Evolutionary conservation across 2,888 invertebrate species (phyloP).

Genomic region (Limnephilus lunatus): DNA sequence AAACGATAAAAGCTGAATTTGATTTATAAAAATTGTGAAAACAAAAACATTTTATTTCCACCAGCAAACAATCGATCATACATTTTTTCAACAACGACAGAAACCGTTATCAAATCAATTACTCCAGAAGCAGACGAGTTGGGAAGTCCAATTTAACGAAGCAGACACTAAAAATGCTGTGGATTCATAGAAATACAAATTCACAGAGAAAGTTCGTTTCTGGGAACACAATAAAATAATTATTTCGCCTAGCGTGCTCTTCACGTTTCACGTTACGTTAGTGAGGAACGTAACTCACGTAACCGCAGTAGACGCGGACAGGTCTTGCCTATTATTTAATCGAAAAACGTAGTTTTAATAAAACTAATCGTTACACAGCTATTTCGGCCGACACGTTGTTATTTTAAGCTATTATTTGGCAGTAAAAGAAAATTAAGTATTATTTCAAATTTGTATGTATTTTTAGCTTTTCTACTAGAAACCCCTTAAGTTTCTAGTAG

Average conservation of each 20-base stretch:
- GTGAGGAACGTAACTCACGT: slow-evolving; percentile 22
- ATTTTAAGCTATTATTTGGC: background rate
- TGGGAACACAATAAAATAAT: slow-evolving; percentile 18
- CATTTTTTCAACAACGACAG: background rate
- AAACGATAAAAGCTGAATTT: background rate
- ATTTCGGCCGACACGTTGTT: background rate
- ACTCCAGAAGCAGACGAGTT: background rate
- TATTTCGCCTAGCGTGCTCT: background rate
- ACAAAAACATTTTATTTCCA: background rate
- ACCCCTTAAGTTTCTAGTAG: background rate
- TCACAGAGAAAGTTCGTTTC: slow-evolving; percentile 5
- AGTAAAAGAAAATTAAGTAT: background rate
- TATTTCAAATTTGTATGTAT: background rate
- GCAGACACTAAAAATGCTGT: background rate
- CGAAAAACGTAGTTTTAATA: slow-evolving; percentile 25
- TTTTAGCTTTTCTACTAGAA: background rate
- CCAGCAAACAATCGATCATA: background rate
- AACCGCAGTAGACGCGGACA: slow-evolving; percentile 7
- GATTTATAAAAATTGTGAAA: background rate
- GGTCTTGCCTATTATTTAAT: slow-evolving; percentile 36
- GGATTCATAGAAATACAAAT: background rate
- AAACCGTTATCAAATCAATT: background rate
- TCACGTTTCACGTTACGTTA: slow-evolving; percentile 19
- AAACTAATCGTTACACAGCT: slow-evolving; percentile 10
- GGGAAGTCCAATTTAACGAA: background rate